Base-by-base conservation (phyloP, 2,797 vertebrate species). In the Dermochelys coriacea region DNA sequence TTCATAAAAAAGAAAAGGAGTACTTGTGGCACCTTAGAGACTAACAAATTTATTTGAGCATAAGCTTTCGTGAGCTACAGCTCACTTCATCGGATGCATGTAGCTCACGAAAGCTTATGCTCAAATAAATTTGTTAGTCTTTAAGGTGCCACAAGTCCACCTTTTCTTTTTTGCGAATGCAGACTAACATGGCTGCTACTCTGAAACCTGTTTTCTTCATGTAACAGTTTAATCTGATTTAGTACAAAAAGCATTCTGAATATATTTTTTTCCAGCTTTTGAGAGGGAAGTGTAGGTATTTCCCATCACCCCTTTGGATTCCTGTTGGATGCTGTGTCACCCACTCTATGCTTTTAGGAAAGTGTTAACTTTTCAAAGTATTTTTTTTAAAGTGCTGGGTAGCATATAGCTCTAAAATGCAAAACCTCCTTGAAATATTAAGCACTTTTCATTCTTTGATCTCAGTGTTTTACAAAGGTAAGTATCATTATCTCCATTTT, bases 171-270 rank as follows among this genome's bases (percentile, higher is more conserved):
- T n/a, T n/a, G n/a, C n/a, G n/a, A n/a, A n/a, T n/a, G n/a, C n/a
- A n/a, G n/a, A n/a, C n/a, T n/a, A n/a, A n/a, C n/a, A n/a, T n/a
- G n/a, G n/a, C n/a, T n/a, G n/a, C n/a, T n/a, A n/a, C n/a, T n/a
- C n/a, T n/a, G n/a, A n/a, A n/a, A n/a, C n/a, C n/a, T n/a, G n/a
- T n/a, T n/a, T 77, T 74, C 94, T 97, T 95, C 93, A 94, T 92
- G 68, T 93, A 92, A 84, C 80, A 90, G 93, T 96, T 96, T 93
- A 95, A 93, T 96, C 94, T 95, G 94, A 89, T 47, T 94, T 85
- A 96, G 93, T 94, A 86, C 78, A 91, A 97, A 96, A 96, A 88
- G 80, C 88, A 84, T 93, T 92, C 85, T 86, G 57, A 34, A 45
- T 93, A 18, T 59, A 27, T 45, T 15, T 6, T 14, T 6, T 45